These are phyloP conservation scores for Urocolius indicus DNA, from an alignment of 2,113 vertebrate genomes.

Conservation along the genomic window DNA sequence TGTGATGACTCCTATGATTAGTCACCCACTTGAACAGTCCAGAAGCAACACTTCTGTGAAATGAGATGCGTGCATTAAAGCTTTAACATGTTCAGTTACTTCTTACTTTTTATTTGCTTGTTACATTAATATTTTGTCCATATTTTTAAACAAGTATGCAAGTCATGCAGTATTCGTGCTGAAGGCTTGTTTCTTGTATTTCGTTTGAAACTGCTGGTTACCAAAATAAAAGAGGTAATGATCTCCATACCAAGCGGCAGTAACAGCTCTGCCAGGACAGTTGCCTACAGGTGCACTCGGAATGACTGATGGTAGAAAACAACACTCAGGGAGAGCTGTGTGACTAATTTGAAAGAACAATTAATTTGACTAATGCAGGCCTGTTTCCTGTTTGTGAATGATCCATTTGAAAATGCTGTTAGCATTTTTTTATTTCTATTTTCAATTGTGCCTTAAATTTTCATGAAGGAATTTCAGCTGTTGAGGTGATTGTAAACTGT, in stretches of 20 bases:
- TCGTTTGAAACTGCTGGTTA: background rate
- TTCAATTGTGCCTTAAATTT: background rate
- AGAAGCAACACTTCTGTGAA: background rate
- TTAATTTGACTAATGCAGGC: background rate
- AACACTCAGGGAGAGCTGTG: background rate
- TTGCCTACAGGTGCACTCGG: background rate
- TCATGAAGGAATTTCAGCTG: background rate
- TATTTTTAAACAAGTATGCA: background rate
- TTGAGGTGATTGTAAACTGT: background rate
- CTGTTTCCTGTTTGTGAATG: background rate
- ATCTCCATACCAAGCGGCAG: background rate
- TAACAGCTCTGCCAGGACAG: background rate
- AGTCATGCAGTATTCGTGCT: background rate
- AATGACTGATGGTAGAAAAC: background rate
- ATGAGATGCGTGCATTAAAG: background rate
- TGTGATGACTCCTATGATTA: background rate
- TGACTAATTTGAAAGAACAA: background rate
- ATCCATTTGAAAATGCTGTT: background rate
- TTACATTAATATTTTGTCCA: conserved; percentile 37
- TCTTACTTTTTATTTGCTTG: background rate
- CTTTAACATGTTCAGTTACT: background rate
- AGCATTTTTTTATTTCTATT: background rate
- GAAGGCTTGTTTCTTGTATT: background rate
- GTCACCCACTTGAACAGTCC: background rate
- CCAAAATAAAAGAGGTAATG: background rate